These are phyloP conservation scores for Endomychus coccineus DNA, from an alignment of 2,888 invertebrate species.

Conservation along the genomic window DNA sequence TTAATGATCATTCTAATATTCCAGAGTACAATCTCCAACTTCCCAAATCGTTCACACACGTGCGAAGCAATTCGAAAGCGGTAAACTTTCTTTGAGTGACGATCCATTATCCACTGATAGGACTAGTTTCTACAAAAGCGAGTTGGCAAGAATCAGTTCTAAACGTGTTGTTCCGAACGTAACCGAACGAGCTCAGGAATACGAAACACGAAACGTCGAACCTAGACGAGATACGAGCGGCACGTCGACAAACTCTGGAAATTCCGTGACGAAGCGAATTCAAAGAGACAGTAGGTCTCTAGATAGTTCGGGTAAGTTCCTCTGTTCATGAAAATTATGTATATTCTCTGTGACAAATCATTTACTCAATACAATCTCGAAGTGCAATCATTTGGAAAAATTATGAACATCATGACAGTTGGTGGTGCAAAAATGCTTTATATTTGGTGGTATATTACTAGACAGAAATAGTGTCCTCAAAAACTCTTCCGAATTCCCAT, in stretches of 20 bases:
- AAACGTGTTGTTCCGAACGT: slow-evolving; percentile 67
- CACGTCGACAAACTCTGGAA: slow-evolving; percentile 28
- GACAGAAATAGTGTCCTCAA: too few relatives aligned
- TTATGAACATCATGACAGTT: too few relatives aligned
- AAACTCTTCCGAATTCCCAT: too few relatives aligned
- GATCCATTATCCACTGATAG: slow-evolving; percentile 52
- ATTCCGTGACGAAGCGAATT: slow-evolving; percentile 31
- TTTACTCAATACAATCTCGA: too few relatives aligned
- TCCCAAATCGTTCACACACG: slow-evolving; percentile 68
- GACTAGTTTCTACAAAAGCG: slow-evolving; percentile 61
- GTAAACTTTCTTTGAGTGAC: slow-evolving; percentile 51
- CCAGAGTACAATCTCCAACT: slow-evolving; percentile 36
- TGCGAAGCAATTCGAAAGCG: slow-evolving; percentile 66
- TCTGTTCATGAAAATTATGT: not conserved
- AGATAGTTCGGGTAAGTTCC: slow-evolving; percentile 46
- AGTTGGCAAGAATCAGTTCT: slow-evolving; percentile 55
- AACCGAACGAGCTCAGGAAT: slow-evolving; percentile 64
- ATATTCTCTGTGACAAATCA: too few relatives aligned
- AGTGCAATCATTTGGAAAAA: too few relatives aligned
- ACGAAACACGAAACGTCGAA: slow-evolving; percentile 52
- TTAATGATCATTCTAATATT: not conserved
- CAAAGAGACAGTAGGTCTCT: slow-evolving; percentile 50
- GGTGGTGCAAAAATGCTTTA: too few relatives aligned
- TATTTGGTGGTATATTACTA: too few relatives aligned
- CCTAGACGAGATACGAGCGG: slow-evolving; percentile 32